Conservation (phyloP, 2,113 vertebrate genomes). For the Coptodon rendalli region DNA sequence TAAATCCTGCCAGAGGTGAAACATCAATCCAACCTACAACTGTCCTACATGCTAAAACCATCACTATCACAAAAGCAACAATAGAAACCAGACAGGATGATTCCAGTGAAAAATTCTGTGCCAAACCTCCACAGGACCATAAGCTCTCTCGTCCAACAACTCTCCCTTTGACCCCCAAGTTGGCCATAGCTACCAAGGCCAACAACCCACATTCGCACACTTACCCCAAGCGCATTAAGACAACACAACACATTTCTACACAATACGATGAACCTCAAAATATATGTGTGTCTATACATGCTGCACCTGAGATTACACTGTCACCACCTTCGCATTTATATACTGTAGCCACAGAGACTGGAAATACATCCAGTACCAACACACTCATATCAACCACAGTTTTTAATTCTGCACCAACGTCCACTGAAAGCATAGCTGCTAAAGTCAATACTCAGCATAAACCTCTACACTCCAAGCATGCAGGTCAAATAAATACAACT, state of each 20-base stretch:
- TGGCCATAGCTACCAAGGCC: slow-evolving; percentile 46
- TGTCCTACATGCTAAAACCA: slow-evolving; percentile 10
- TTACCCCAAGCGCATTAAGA: not conserved
- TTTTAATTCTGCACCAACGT: not conserved
- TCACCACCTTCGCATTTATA: not conserved
- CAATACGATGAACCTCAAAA: not conserved
- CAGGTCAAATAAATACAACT: not conserved
- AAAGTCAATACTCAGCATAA: not conserved
- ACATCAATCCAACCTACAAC: not conserved
- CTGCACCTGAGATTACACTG: slow-evolving; percentile 8
- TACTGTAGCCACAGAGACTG: not conserved
- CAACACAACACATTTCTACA: not conserved
- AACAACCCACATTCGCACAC: slow-evolving; percentile 23
- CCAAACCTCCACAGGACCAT: not conserved
- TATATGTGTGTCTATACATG: slow-evolving; percentile 18
- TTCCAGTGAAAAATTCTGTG: not conserved
- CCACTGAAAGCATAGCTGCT: not conserved
- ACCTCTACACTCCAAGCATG: not conserved
- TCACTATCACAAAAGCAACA: slow-evolving; percentile 49
- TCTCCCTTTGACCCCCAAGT: slow-evolving; percentile 27
- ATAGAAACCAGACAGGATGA: slow-evolving; percentile 36
- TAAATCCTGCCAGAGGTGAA: not conserved
- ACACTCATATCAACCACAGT: not conserved
- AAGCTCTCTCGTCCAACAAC: not conserved
- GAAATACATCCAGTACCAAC: not conserved